Evolutionary conservation across 2,888 invertebrate species (phyloP), one percentile per base, ranked within the genome.

Genomic region (Aethes cnicana): DNA sequence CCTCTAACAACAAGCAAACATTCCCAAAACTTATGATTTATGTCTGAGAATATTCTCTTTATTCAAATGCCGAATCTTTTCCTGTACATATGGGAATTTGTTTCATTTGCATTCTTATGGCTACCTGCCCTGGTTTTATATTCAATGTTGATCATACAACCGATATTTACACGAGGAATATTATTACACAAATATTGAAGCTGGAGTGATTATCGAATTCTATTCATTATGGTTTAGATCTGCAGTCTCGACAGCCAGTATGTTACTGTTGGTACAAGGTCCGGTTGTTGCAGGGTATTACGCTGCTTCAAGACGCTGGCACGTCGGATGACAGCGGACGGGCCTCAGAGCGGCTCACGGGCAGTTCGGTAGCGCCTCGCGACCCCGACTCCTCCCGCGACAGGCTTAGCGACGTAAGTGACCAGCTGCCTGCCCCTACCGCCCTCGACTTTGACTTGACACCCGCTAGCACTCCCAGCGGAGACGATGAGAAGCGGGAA

Each of bases 311-410:
- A 83, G 95, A 95, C 91, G 94, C 94, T 84, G 95, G 95, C 77
- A 95, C 95, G 79, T 95, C 95, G 83, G 95, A 95, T 90, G 95
- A 95, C 89, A 95, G 95, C 90, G 94, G 95, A 74, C 91, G 95
- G 84, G 95, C 95, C 72, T 95, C 95, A 69, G 95, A 95, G 91
- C 92, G 94, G 77, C 92, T 95, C 81, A 93, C 94, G 82, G 93
- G 94, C 86, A 93, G 94, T 86, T 94, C 93, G 58, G 93, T 93
- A 76, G 92, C 93, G 71, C 93, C 93, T 74, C 92, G 94, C 80
- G 94, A 94, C 89, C 94, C 94, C 75, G 95, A 95, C 89, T 94
- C 94, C 87, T 94, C 94, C 78, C 93, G 93, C 90, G 95, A 95
- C 90, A 93, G 95, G 82, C 93, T 95, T 81, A 95, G 94, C 91